Base-by-base conservation (phyloP, 1,140 invertebrate species). In the Vollenhovia emeryi region DNA sequence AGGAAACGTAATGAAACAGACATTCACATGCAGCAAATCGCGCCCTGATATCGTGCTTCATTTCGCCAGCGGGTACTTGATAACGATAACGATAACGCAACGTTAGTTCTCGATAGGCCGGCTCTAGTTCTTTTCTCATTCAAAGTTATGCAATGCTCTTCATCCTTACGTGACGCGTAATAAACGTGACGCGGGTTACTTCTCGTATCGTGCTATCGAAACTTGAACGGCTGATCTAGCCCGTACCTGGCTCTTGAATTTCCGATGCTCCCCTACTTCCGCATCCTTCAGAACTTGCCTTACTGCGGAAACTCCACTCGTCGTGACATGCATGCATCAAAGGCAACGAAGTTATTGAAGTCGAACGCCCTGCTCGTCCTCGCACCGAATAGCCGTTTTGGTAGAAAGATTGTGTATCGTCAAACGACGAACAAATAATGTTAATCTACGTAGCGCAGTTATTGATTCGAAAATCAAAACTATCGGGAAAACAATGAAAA, bases 201-300 rank as follows among this genome's bases (percentile, higher is more conserved):
- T 55, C 48, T 84, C 43, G 52, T 74, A 64, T 83, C 59, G 24
- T 40, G 21, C 55, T 40, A 21, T 68, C 3, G 40, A 57, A 60
- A 79, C 36, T 21, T n/a, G 55, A 87, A 73, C 55, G 36, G 60
- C 24, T 66, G 48, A 68, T 66, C 55, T 88, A 89, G 68, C 69
- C 80, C 90, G 91, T 92, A 75, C 92, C 91, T 94, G 91, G 89
- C 86, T 92, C 91, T 89, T 89, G 86, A 66, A 80, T 90, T 86
- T 85, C n/a, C 87, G 50, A 79, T 86, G 50, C 60, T 86, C 83
- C 74, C 83, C 84, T 79, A 91, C 89, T 93, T 91, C 84, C 88
- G 91, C 90, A 91, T 93, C 91, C 86, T 91, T 94, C 87, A 91
- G 93, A 94, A 93, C 88, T 94, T 87, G 69, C 62, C 73, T 86